Conservation (phyloP, 2,797 vertebrate species). For the Poecilia velifera region DNA sequence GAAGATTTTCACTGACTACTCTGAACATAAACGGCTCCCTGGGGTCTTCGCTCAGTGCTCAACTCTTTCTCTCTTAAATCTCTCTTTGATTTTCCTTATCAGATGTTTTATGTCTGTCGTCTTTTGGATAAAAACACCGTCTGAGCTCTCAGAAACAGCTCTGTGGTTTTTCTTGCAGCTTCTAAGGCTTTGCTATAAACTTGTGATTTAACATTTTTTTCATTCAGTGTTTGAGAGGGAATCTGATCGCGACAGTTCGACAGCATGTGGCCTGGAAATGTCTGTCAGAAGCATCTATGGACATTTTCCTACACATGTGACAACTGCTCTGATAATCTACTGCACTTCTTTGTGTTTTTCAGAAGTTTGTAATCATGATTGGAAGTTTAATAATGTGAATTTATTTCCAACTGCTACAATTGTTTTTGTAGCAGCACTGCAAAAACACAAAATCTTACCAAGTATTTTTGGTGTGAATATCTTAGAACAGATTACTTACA, state of each 20-base stretch:
- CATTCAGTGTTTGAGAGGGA: not conserved
- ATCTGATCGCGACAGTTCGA: constrained; percentile 14
- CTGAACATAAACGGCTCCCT: constrained; percentile 51
- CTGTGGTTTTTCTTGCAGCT: constrained; percentile 17
- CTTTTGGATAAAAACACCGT: constrained; percentile 50
- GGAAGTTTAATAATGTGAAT: not conserved
- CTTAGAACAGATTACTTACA: too few relatives aligned
- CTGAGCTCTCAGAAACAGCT: constrained; percentile 30
- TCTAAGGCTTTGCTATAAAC: constrained; percentile 42
- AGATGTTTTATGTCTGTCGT: constrained; percentile 50
- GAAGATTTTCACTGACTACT: constrained; percentile 44
- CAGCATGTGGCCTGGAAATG: constrained; percentile 51
- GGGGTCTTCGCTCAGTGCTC: constrained; percentile 49
- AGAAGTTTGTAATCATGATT: not conserved
- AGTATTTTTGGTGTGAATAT: too few relatives aligned
- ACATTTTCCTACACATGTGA: not conserved
- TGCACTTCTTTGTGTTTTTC: not conserved
- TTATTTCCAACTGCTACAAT: not conserved
- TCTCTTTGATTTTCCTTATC: constrained; percentile 56
- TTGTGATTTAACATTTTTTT: constrained; percentile 38
- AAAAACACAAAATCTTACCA: too few relatives aligned
- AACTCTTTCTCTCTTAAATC: constrained; percentile 44
- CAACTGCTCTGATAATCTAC: constrained; percentile 1
- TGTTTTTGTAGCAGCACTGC: not conserved
- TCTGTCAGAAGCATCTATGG: constrained; percentile 42